These are phyloP conservation scores for Lasioglossum baleicum DNA, from an alignment of 1,140 invertebrate genomes.

Conservation along the genomic window DNA sequence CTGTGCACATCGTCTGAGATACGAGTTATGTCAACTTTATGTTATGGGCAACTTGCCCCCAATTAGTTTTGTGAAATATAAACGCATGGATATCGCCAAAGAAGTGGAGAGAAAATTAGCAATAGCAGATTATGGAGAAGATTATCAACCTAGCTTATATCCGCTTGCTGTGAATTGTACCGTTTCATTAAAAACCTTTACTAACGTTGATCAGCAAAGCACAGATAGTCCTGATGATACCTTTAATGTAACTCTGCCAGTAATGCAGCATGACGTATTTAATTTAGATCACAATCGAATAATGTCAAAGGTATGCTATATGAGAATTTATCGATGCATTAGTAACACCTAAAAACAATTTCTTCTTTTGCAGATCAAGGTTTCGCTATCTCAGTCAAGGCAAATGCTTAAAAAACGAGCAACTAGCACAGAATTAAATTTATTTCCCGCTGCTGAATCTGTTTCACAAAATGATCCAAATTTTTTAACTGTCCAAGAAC, in stretches of 20 bases:
- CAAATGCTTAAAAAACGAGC: not conserved
- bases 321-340: not conserved
- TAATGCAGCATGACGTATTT: constrained; percentile 86
- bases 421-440: no score
- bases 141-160: constrained; percentile 76
- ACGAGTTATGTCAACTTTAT: constrained; percentile 84
- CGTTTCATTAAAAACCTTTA: not conserved
- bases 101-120: constrained; percentile 82
- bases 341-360: constrained; percentile 15
- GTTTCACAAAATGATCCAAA: not conserved
- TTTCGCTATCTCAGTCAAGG: constrained; percentile 48
- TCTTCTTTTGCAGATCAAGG: constrained; percentile 56
- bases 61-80: constrained; percentile 87
- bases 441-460: not conserved
- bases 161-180: not conserved
- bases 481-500: constrained; percentile 36
- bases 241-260: constrained; percentile 61
- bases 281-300: constrained; percentile 85
- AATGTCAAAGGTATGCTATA: constrained; percentile 76
- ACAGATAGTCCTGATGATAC: constrained; percentile 65
- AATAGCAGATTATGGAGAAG: constrained; percentile 83
- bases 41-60: constrained; percentile 87
- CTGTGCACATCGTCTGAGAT: constrained; percentile 81
- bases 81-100: constrained; percentile 74
- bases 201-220: constrained; percentile 57